Evolutionary conservation across 2,888 invertebrate genomes (phyloP), one percentile per base, ranked within the genome.

Genomic region (Amiota mariae): DNA sequence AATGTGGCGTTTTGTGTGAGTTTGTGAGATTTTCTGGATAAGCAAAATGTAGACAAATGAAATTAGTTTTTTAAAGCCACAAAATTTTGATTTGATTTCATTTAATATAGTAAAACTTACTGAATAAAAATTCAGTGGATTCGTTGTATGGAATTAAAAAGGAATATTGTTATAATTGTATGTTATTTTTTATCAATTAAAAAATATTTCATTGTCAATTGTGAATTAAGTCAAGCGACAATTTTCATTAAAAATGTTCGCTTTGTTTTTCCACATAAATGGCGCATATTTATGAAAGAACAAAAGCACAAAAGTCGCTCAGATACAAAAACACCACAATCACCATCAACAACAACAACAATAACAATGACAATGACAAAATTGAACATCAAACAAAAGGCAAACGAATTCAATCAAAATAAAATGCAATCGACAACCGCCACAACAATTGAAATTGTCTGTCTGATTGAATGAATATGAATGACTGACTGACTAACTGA

Each of bases 231-330:
- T 87, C 83, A 87, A 83, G 85, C 87, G 85, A 82, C 86, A 85
- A 87, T 85, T 83, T 85, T 87, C 87, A 87, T 85, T 87, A 85
- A 87, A n/a, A 85, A 86, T 83, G 80, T 81, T 76, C 75, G 77
- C 81, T 85, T 84, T 84, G 86, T 84, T 80, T 83, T 81, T 80
- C 75, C 72, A 76, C 76, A 76, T 77, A 36, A 36, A 36, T 36
- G 36, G 75, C 78, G 54, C 54, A 54, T 54, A 15, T 54, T 54
- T 84, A 78, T 76, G 85, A 82, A 84, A 84, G 84, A 85, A 85
- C 85, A 59, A n/a, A 63, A 13, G 10, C 11, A 63, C 24, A 63
- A 63, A 12, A 18, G 46, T 10, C 2, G 54, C 54, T 4, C 13
- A 80, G 78, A 77, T 78, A 85, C 82, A 85, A 85, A 82, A 80